A percentile compares a stretch with the other conserved stretches of the same genome.
phyloP scores from a whole-genome alignment of 2,888 invertebrate species.

The Gastracanthus pulcherrimus region DNA sequence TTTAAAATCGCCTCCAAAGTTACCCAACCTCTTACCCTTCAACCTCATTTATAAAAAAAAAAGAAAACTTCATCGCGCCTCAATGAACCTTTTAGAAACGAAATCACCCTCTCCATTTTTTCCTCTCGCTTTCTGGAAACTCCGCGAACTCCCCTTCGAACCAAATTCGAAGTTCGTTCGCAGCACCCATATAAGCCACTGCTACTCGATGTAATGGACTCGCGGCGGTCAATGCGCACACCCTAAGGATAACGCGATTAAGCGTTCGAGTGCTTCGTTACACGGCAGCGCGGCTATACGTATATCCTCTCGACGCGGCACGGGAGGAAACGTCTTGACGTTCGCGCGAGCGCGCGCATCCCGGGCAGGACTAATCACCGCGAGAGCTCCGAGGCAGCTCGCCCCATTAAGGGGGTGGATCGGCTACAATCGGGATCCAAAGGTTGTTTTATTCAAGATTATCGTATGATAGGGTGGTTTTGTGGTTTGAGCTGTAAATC shows the following conservation, averaged over 20 bases:
- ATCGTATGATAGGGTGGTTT: too few species aligned
- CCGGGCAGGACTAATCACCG: conserved; percentile 30
- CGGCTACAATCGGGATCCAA: too few species aligned
- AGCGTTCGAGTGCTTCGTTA: conserved; percentile 36
- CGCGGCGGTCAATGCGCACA: background rate
- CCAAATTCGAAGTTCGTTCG: background rate
- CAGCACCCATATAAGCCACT: too few species aligned
- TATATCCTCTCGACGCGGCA: background rate
- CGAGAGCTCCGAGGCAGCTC: background rate
- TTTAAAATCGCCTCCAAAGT: background rate
- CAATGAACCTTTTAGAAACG: background rate
- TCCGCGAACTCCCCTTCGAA: background rate
- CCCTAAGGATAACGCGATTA: conserved; percentile 31
- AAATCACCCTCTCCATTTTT: background rate
- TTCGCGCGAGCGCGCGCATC: too few species aligned
- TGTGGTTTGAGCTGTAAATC: too few species aligned
- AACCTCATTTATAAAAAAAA: background rate
- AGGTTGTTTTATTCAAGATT: too few species aligned
- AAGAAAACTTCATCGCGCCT: background rate
- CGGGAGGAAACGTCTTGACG: conserved; percentile 1
- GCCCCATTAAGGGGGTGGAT: too few species aligned
- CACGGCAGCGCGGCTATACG: background rate
- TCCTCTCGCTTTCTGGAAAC: background rate
- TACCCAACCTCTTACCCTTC: background rate
- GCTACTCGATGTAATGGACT: background rate